phyloP scores from a whole-genome alignment of 2,888 invertebrate species.

The Drosophila macrospina region DNA sequence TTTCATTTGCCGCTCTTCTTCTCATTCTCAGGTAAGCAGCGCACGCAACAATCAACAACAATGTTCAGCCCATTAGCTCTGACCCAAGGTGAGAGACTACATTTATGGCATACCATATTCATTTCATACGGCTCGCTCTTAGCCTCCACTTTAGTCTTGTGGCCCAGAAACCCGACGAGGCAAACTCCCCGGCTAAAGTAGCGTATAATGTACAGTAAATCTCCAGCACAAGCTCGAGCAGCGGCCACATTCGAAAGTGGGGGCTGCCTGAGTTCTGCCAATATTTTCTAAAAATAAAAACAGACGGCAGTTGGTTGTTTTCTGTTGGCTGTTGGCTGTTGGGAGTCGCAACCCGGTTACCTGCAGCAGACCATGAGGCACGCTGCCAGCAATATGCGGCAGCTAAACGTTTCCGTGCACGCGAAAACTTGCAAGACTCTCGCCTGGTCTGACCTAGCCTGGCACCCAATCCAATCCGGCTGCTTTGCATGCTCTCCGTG shows the following conservation, averaged over 20 bases:
- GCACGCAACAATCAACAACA: slow-evolving; percentile 38
- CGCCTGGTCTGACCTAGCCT: slow-evolving; percentile 15
- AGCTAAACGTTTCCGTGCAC: slow-evolving; percentile 78
- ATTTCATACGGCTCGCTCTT: slow-evolving; percentile 20
- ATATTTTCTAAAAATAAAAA: slow-evolving; percentile 78
- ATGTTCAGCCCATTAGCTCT: slow-evolving; percentile 44
- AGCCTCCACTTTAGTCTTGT: slow-evolving; percentile 31
- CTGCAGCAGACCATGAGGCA: slow-evolving; percentile 43
- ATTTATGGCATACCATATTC: slow-evolving; percentile 32
- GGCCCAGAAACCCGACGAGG: slow-evolving; percentile 6
- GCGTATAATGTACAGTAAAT: slow-evolving; percentile 66
- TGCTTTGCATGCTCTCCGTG: slow-evolving; percentile 53
- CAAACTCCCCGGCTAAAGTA: slow-evolving; percentile 40
- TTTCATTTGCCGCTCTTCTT: not conserved
- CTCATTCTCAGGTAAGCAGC: slow-evolving; percentile 44
- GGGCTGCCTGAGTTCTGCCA: slow-evolving; percentile 57
- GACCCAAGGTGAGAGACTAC: slow-evolving; percentile 45
- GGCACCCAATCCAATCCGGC: slow-evolving; percentile 22
- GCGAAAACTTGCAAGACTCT: slow-evolving; percentile 59
- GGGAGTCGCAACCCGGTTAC: slow-evolving; percentile 21
- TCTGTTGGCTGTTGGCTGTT: slow-evolving; percentile 11
- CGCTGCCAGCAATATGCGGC: slow-evolving; percentile 70
- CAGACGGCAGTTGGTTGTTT: slow-evolving; percentile 57
- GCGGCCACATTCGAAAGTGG: slow-evolving; percentile 21
- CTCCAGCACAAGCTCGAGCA: slow-evolving; percentile 43